phyloP scores from a whole-genome alignment of 2,888 invertebrate species.

The Mystacides longicornis region DNA sequence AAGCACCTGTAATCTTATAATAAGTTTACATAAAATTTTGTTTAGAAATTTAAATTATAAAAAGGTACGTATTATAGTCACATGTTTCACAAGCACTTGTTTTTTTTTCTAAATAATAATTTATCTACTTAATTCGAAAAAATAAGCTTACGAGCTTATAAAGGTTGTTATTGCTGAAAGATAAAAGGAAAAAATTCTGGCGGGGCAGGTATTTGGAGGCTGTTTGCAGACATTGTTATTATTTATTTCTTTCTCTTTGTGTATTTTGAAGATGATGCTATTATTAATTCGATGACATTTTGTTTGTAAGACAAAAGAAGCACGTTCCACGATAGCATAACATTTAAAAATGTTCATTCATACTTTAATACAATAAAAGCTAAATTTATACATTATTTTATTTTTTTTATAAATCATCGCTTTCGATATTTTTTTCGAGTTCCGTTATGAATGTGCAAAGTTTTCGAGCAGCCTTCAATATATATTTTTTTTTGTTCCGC shows the following conservation, averaged over 20 bases:
- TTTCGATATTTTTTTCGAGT: neutral
- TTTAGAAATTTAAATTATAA: too few species aligned
- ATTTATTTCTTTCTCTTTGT: neutral
- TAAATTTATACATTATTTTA: neutral
- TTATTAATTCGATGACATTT: neutral
- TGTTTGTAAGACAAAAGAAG: too few species aligned
- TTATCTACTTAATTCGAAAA: too few species aligned
- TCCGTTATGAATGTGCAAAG: conserved; percentile 33
- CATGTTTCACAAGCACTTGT: too few species aligned
- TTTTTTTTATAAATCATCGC: neutral
- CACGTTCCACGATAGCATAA: neutral
- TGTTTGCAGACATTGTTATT: conserved; percentile 37
- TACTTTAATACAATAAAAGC: neutral
- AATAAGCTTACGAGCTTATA: neutral
- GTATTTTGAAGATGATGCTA: neutral
- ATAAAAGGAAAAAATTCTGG: conserved; percentile 27
- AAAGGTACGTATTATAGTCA: too few species aligned
- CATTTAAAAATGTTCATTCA: neutral
- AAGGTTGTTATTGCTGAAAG: neutral
- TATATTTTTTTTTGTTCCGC: conserved; percentile 43
- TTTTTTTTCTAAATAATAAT: too few species aligned
- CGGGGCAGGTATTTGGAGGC: conserved; percentile 53
- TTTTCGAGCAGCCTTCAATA: conserved; percentile 61
- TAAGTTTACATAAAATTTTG: too few species aligned
- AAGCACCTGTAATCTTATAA: too few species aligned